phyloP scores from a whole-genome alignment of 2,888 invertebrate species.

The Meliscaeva auricollis region DNA sequence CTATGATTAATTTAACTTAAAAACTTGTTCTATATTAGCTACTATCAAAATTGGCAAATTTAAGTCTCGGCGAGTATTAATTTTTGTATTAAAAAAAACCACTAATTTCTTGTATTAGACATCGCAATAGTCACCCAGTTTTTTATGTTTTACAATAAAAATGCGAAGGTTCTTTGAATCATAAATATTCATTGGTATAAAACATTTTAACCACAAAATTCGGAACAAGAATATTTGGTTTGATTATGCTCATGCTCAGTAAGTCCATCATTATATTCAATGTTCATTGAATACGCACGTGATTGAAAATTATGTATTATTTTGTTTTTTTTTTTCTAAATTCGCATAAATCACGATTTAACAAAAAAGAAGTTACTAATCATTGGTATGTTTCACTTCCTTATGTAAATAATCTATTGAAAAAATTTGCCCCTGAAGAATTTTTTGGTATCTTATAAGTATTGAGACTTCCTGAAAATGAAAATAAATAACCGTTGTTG shows the following conservation, averaged over 20 bases:
- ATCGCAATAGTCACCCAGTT: not conserved
- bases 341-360: conserved; percentile 16
- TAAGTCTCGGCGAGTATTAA: not conserved
- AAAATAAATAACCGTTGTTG: conserved; percentile 1
- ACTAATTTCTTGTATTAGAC: not conserved
- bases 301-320: not conserved
- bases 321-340: not conserved
- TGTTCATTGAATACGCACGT: not conserved
- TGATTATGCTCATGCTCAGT: not conserved
- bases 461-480: conserved; percentile 20
- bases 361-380: not conserved
- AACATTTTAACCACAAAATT: not conserved
- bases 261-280: not conserved
- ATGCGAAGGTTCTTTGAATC: conserved; percentile 28
- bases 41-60: not conserved
- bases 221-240: not conserved
- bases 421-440: conserved; percentile 8
- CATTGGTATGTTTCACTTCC: conserved; percentile 14
- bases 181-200: conserved; percentile 33
- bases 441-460: conserved; percentile 5
- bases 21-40: not conserved
- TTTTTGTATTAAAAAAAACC: not conserved
- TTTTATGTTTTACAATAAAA: not conserved
- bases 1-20: not conserved
- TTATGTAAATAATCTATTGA: conserved; percentile 19